Evolutionary conservation across 2,113 vertebrate species (phyloP), one percentile per base, ranked within the genome.

Genomic region (Corythornis madagascariensis): DNA sequence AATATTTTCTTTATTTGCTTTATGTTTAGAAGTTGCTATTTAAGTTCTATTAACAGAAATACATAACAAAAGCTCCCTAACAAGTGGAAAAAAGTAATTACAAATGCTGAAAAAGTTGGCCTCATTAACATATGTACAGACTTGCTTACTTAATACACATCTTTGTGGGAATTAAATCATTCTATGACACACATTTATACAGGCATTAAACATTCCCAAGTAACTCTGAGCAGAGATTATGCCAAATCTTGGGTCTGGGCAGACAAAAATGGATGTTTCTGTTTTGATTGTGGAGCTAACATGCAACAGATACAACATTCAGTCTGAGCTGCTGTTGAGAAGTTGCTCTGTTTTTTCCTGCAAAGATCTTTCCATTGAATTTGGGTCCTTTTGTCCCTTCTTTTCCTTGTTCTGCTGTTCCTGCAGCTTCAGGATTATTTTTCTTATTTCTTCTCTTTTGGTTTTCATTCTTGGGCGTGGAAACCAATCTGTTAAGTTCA

Each of bases 381-480:
- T 95, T 53, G 79, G 69, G 33, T 98, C 98, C 59, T 96, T 97
- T 21, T 96, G 97, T 86, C 97, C 97, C 89, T 97, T 98, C 93
- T 96, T 98, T 18, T 98, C 98, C 96, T 97, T 96, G 90, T 97
- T 98, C 94, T 99, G 99, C 60, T 98, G 97, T 85, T 97, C 97
- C 88, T 99, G 98, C 48, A 99, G 97, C 84, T 97, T 98, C 64
- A 99, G 97, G 94, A 99, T 99, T 80, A 99, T 98, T 43, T 98
- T 98, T 83, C 97, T 94, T 90, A 99, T 99, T 97, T 99, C 99
- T 94, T 99, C 98, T 45, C 99, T 98, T 97, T 99, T 99, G 60
- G 98, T 99, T 98, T 98, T 99, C 99, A 99, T 99, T 93, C 99
- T 97, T 90, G 98, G 98, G 86, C 98, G 98, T 55, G 98, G 98